These are phyloP conservation scores for Tinamus guttatus DNA, from an alignment of 2,113 vertebrate genomes.

Conservation along the genomic window DNA sequence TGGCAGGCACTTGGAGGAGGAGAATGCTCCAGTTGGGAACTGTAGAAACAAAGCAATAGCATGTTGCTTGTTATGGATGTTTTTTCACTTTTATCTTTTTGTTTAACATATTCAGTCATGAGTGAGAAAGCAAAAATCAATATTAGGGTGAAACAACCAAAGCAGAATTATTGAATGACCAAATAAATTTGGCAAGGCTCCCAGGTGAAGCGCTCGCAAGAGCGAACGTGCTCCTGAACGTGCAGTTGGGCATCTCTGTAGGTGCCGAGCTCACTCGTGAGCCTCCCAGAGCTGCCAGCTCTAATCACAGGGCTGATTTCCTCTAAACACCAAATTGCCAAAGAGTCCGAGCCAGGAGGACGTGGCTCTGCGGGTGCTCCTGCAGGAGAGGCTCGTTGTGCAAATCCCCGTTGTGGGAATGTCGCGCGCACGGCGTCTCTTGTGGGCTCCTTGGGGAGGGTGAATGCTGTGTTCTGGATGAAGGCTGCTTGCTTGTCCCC, in stretches of 20 bases:
- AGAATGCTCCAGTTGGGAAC: constrained; percentile 6
- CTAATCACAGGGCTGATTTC: neutral
- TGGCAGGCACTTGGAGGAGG: neutral
- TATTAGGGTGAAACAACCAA: neutral
- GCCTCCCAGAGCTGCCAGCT: neutral
- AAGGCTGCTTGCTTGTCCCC: neutral
- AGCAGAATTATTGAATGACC: neutral
- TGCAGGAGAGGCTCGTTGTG: neutral
- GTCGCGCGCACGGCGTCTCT: neutral
- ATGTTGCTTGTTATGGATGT: neutral
- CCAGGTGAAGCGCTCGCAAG: neutral
- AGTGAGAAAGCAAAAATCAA: constrained; percentile 13
- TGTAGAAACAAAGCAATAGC: neutral
- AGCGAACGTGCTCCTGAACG: neutral
- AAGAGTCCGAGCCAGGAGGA: neutral
- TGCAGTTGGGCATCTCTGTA: accelerated
- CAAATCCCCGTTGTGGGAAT: neutral
- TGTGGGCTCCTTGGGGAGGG: accelerated
- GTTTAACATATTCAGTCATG: neutral
- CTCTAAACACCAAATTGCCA: neutral
- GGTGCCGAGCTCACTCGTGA: neutral
- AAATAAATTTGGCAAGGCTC: neutral
- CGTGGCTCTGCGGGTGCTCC: neutral
- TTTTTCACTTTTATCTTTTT: neutral
- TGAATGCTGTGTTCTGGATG: neutral